A percentile compares a stretch with the other conserved stretches of the same genome.
phyloP scores from a whole-genome alignment of 2,888 invertebrate genomes.

The Ophion slaviceki region DNA sequence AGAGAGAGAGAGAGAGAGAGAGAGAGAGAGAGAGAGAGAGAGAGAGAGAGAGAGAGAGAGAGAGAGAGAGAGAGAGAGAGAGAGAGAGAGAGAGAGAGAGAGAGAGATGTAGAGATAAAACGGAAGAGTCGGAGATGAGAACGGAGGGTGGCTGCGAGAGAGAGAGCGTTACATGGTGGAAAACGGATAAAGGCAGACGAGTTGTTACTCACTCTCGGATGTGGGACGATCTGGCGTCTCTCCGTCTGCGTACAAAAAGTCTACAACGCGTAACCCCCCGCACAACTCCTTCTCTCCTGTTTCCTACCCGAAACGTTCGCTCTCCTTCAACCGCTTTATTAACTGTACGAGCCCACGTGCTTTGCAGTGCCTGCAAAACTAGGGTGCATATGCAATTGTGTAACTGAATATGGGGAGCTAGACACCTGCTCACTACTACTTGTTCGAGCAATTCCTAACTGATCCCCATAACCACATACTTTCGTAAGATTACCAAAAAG shows the following conservation, averaged over 20 bases:
- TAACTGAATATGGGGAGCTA: too few species aligned
- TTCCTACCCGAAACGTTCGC: not conserved
- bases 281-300: not conserved
- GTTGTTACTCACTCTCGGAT: slow-evolving; percentile 70
- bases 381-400: too few species aligned
- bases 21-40: slow-evolving; percentile 19
- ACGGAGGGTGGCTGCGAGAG: slow-evolving; percentile 31
- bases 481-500: too few species aligned
- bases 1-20: slow-evolving; percentile 7
- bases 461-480: too few species aligned
- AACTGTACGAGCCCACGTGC: slow-evolving; percentile 10
- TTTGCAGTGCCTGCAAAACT: not conserved
- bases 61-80: slow-evolving; percentile 7
- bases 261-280: slow-evolving; percentile 60
- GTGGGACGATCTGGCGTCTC: slow-evolving; percentile 73
- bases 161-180: slow-evolving; percentile 55
- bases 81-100: slow-evolving; percentile 12
- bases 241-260: slow-evolving; percentile 72
- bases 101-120: slow-evolving; percentile 30
- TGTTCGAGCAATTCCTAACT: too few species aligned
- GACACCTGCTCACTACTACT: too few species aligned
- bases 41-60: slow-evolving; percentile 14
- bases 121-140: slow-evolving; percentile 46
- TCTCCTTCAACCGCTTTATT: slow-evolving; percentile 29
- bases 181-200: slow-evolving; percentile 42